Conservation (phyloP, 2,797 vertebrate genomes). For the Petrocephalus schoutedeni region DNA sequence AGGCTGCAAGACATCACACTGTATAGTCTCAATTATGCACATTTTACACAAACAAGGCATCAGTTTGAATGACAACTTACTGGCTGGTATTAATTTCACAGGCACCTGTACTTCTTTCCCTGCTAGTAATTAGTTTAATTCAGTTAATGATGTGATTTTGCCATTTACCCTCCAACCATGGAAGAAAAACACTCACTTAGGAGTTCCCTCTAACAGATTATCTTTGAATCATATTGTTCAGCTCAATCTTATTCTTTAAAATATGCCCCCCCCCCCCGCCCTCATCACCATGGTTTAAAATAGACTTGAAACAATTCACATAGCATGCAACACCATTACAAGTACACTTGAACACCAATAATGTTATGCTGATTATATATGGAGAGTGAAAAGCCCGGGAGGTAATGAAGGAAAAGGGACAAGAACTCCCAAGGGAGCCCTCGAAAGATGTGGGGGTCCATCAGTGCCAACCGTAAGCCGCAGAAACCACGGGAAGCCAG, state of each 20-base stretch:
- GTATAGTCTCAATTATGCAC: slow-evolving; percentile 3
- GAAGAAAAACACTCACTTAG: background rate
- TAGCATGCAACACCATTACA: background rate
- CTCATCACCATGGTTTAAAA: background rate
- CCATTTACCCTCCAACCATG: background rate
- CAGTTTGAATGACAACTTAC: slow-evolving; percentile 6
- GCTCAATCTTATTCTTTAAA: slow-evolving; percentile 4
- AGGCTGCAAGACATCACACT: background rate
- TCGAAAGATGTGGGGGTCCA: background rate
- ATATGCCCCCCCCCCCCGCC: background rate
- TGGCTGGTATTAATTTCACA: background rate
- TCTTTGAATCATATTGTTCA: background rate
- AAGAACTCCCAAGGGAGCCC: background rate
- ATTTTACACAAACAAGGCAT: background rate
- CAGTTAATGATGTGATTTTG: background rate
- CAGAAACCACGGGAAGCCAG: background rate
- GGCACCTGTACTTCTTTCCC: background rate
- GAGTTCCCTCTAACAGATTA: background rate
- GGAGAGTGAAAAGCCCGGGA: background rate
- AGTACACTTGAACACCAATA: background rate
- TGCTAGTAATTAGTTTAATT: slow-evolving; percentile 14
- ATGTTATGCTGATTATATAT: background rate
- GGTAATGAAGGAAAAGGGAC: background rate
- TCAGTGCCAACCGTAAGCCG: background rate
- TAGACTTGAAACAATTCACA: slow-evolving; percentile 6